Evolutionary conservation across 1,140 invertebrate genomes (phyloP).

Genomic region (Psix sp.): DNA sequence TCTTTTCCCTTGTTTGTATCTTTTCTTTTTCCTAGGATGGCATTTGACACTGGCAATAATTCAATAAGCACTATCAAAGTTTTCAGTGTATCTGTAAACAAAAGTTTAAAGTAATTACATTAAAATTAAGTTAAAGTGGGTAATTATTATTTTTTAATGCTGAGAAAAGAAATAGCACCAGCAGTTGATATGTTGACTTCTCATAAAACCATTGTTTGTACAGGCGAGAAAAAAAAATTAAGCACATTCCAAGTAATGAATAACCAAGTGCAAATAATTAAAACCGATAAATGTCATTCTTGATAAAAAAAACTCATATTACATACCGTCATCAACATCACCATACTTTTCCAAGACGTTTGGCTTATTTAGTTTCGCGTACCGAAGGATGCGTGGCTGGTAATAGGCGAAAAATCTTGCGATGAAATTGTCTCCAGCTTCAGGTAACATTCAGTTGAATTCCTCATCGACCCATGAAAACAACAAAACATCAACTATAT

Average conservation of each 20-base stretch:
- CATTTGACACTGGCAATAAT: too few relatives aligned
- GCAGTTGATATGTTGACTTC: too few relatives aligned
- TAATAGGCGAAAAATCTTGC: conserved; percentile 18
- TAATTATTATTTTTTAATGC: too few relatives aligned
- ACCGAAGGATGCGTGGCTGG: conserved; percentile 5
- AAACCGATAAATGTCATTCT: too few relatives aligned
- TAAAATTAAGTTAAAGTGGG: too few relatives aligned
- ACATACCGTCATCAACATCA: conserved; percentile 11
- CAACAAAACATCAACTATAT: conserved; percentile 3
- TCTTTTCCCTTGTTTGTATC: too few relatives aligned
- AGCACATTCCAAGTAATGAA: background rate
- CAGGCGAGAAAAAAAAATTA: background rate
- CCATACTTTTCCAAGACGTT: conserved; percentile 4
- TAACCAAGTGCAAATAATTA: too few relatives aligned
- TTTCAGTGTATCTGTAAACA: background rate
- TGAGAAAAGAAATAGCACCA: too few relatives aligned
- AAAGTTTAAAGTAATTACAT: too few relatives aligned
- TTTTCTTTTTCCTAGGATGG: too few relatives aligned
- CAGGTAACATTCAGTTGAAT: conserved; percentile 20
- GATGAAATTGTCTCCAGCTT: conserved; percentile 22
- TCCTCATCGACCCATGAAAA: conserved; percentile 23
- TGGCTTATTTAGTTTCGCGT: conserved; percentile 1
- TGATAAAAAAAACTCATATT: background rate
- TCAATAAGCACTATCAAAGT: background rate
- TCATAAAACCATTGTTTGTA: background rate